Conservation (phyloP, 2,797 vertebrate genomes). For the Florisuga fusca region DNA sequence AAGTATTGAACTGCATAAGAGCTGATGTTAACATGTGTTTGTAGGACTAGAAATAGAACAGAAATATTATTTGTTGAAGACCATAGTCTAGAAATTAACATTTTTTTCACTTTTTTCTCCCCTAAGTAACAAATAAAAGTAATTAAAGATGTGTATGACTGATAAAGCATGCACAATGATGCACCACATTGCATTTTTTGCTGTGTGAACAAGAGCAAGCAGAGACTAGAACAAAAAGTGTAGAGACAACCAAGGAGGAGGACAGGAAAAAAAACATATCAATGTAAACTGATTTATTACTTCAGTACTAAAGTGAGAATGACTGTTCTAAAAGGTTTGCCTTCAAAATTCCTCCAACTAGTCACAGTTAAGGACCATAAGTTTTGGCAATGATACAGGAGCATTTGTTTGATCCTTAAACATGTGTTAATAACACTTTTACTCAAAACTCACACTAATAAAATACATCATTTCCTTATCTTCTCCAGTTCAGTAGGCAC, state of each 20-base stretch:
- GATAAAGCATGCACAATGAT: not conserved
- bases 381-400: not conserved
- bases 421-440: not conserved
- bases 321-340: not conserved
- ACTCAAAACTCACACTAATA: not conserved
- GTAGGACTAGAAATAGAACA: not conserved
- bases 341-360: not conserved
- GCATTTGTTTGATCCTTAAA: not conserved
- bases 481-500: not conserved
- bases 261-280: not conserved
- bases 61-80: not conserved
- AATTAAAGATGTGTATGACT: not conserved
- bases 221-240: not conserved
- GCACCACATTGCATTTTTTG: not conserved
- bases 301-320: not conserved
- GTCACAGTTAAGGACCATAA: not conserved
- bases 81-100: not conserved
- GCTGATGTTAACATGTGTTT: not conserved
- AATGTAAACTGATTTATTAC: not conserved
- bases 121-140: not conserved
- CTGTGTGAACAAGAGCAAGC: not conserved
- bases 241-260: not conserved
- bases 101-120: not conserved
- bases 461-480: not conserved
- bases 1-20: not conserved